Base-by-base conservation (phyloP, 2,797 vertebrate species). In the Brachyrhaphis roseni region DNA sequence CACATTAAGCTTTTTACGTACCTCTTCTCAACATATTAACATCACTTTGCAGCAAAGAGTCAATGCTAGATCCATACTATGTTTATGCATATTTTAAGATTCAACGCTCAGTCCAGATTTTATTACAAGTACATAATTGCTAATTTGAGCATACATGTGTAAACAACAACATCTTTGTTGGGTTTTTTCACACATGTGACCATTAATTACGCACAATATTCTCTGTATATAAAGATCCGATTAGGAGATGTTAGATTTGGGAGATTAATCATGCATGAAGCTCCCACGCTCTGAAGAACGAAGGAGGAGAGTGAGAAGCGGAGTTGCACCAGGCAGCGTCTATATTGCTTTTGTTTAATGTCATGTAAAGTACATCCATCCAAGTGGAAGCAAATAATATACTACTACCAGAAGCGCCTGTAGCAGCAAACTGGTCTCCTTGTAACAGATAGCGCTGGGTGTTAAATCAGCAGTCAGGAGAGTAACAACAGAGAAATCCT, bases 1-100 rank as follows among this genome's bases (percentile, higher is more conserved):
- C 91, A 90, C 93, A 92, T 92, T 91, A 89, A 74, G 82, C 78
- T 87, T 77, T 93, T 92, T 93, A 94, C 92, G 93, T 88, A 90
- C 84, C 82, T 80, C 87, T 89, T 90, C 82, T 83, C 75, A 82
- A 85, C 84, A 89, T 86, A 90, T 93, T 89, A 88, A 74, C 81
- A 90, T 87, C 88, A 90, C 87, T 92, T 89, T 85, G 89, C 59
- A 80, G 81, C 76, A 74, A 66, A 76, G 81, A 89, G 84, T 64
- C 79, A 80, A 83, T 83, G 86, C 82, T 78, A 88, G 77, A 84
- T 86, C 80, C 55, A 23, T 66, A 66, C 31, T 13, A 11, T 23
- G 57, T 62, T 85, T 87, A 91, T 85, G 76, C 81, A 79, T 51
- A 80, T 86, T 92, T 92, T 77, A 83, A 87, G 82, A 87, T 77